Base-by-base conservation (phyloP, 2,888 invertebrate genomes). In the Bombyx huttoni region DNA sequence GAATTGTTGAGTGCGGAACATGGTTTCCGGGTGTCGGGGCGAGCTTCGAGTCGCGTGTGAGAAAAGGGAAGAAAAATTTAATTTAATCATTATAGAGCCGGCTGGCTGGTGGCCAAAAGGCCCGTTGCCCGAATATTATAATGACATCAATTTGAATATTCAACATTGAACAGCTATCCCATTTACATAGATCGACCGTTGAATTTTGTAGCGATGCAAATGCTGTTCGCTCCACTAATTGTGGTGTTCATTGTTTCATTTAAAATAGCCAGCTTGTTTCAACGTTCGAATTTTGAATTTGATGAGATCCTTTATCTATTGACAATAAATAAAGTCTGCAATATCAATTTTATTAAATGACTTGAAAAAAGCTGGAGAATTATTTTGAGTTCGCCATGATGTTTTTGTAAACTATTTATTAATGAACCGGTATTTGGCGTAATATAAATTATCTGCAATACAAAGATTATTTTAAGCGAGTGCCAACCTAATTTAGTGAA, bases 141-240 rank as follows among this genome's bases (percentile, higher is more conserved):
- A 88, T 87, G 87, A 87, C 88, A 87, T 88, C 84, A 86, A 85
- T 87, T 87, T 87, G 86, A 88, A 88, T 88, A 88, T 87, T 87
- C 86, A 86, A 84, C 87, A 85, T 86, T 71, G 85, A 85, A 82
- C 85, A 76, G 81, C 81, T 73, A 83, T 78, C 76, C 72, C 78
- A 88, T 87, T 87, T 81, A 84, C 87, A 87, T 88, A 85, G 86
- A 85, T 83, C 78, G 83, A 74, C 85, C 81, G 85, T 85, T 85
- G 82, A 81, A 84, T 85, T 83, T 83, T 78, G 84, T 83, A 69
- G 76, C 77, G 70, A 75, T 82, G 81, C 80, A 82, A 85, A 86
- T 82, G 80, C 73, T 72, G 70, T 69, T 71, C 69, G 72, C 74
- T 76, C 75, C 78, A 77, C 81, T 86, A 83, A 85, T 85, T 85